A percentile compares a stretch with the other conserved stretches of the same genome.
Conservation (phyloP, 2,797 vertebrate genomes). For the Gouania willdenowi region DNA sequence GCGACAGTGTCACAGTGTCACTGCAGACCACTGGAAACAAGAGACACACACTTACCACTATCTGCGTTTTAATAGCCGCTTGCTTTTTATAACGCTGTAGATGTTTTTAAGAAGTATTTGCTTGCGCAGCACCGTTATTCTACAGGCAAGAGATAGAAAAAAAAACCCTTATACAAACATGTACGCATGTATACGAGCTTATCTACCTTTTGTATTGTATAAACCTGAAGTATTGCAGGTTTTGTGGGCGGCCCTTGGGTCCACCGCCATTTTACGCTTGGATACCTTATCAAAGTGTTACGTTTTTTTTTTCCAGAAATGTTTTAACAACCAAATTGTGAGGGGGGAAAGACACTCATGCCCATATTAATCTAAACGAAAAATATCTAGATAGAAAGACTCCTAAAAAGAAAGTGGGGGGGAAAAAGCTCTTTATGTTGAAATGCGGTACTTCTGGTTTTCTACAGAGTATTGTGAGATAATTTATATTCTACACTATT, state of each 20-base stretch:
- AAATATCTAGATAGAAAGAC: slow-evolving; percentile 29
- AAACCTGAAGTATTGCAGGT: slow-evolving; percentile 70
- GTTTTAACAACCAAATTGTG: slow-evolving; percentile 53
- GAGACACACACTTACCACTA: slow-evolving; percentile 72
- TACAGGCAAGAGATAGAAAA: slow-evolving; percentile 56
- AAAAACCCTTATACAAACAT: slow-evolving; percentile 49
- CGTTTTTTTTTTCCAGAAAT: slow-evolving; percentile 59
- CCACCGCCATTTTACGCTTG: slow-evolving; percentile 61
- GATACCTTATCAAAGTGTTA: slow-evolving; percentile 73
- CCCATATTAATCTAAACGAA: slow-evolving; percentile 8
- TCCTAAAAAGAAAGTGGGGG: too few relatives aligned
- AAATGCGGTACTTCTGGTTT: slow-evolving; percentile 69
- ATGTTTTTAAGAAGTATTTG: slow-evolving; percentile 64
- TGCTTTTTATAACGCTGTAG: slow-evolving; percentile 66
- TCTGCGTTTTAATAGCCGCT: slow-evolving; percentile 69
- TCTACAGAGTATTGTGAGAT: slow-evolving; percentile 67
- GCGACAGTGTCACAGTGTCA: slow-evolving; percentile 66
- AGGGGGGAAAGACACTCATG: slow-evolving; percentile 45
- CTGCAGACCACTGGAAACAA: slow-evolving; percentile 72
- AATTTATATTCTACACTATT: slow-evolving; percentile 69
- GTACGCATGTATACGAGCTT: slow-evolving; percentile 66
- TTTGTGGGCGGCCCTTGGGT: slow-evolving; percentile 56
- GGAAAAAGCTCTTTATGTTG: slow-evolving; percentile 51
- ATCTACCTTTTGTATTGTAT: slow-evolving; percentile 69
- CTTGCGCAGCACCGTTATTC: slow-evolving; percentile 68